Evolutionary conservation across 2,113 vertebrate genomes (phyloP), one percentile per base, ranked within the genome.

Genomic region (Haemorhous mexicanus): DNA sequence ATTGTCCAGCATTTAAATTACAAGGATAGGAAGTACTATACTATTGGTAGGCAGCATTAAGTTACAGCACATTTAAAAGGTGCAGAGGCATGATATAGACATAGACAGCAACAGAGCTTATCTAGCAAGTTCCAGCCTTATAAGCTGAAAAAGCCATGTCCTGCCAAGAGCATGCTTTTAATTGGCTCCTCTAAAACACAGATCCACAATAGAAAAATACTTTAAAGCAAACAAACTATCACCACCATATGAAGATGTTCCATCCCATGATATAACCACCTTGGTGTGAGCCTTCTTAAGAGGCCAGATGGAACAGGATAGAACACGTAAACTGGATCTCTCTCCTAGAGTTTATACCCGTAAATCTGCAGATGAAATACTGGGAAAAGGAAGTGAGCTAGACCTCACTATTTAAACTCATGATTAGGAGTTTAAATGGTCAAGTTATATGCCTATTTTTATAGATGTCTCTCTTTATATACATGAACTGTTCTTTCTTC

Each of bases 391-490:
- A 94, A 89, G 82, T 37, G 52, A 75, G 58, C 32, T 63, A 37
- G 41, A 70, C 22, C 44, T 90, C 13, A 41, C 55, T 79, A 28
- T 56, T 89, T 93, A 85, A 92, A 87, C 8, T 82, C 53, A 21
- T 43, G 6, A 59, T 79, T 70, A 86, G 32, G 30, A 83, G 10
- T 80, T 88, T 72, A 83, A 86, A 68, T 73, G 68, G 22, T 76
- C 24, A 75, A 76, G 49, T 83, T 87, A 78, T 77, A 78, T 55
- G 59, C 30, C 68, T 75, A 33, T 87, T 95, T 95, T 93, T 81
- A 92, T 85, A 95, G 67, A 22, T 89, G 69, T 55, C 52, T 75
- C 19, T 95, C 67, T 96, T 92, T 92, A 85, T 66, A 46, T 37
- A 44, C 21, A 85, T 44, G 32, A 90, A 68, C 49, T 69, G 64